These are phyloP conservation scores for Leucoraja ocellata DNA, from an alignment of 2,797 vertebrate species.

Conservation along the genomic window DNA sequence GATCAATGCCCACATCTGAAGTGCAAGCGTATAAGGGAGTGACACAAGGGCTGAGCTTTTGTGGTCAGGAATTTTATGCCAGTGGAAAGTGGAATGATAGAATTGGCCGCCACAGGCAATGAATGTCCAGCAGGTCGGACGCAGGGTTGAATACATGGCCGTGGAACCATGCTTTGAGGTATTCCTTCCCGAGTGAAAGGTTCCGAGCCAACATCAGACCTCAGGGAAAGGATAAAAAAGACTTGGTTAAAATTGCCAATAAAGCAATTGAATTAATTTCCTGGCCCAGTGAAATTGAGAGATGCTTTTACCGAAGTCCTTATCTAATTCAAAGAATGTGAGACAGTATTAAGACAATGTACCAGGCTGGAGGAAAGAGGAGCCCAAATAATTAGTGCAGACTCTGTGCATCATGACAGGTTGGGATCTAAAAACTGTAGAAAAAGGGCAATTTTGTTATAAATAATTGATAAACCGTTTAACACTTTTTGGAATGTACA, in stretches of 20 bases:
- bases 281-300: background rate
- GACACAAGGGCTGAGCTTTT: background rate
- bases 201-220: background rate
- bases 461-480: constrained; percentile 19
- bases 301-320: background rate
- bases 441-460: background rate
- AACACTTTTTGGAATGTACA: background rate
- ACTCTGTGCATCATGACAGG: background rate
- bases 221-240: background rate
- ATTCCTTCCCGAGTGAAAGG: background rate
- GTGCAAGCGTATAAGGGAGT: background rate
- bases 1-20: background rate
- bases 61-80: background rate
- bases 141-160: background rate
- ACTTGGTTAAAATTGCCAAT: background rate
- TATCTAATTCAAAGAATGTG: background rate
- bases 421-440: background rate
- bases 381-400: background rate
- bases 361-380: background rate
- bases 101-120: background rate
- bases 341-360: background rate
- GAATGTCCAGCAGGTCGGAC: background rate
- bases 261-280: constrained; percentile 13
- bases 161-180: background rate
- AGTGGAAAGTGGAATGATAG: background rate